phyloP scores from a whole-genome alignment of 2,888 invertebrate genomes.

The Hymenopus coronatus region DNA sequence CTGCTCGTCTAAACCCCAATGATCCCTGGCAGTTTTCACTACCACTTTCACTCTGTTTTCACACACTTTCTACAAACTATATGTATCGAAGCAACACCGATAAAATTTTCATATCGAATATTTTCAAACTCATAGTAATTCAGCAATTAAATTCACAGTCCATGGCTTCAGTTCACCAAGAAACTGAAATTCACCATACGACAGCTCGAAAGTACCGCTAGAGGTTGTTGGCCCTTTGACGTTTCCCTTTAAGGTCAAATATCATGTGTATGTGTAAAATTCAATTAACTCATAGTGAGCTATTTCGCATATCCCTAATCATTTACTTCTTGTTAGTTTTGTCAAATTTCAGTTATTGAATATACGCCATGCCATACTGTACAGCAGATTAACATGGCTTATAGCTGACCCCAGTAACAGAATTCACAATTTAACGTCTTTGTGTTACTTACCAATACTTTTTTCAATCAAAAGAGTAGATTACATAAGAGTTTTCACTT shows the following conservation, averaged over 20 bases:
- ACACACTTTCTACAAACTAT: no score
- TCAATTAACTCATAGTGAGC: background rate
- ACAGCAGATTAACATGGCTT: background rate
- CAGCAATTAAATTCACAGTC: no score
- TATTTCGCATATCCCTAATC: background rate
- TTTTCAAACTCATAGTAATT: no score
- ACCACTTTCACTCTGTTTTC: no score
- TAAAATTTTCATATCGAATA: no score
- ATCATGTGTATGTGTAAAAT: background rate
- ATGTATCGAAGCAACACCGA: no score
- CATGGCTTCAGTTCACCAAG: no score
- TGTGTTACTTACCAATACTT: background rate
- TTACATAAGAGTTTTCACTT: background rate
- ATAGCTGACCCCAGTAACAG: background rate
- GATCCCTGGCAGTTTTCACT: no score
- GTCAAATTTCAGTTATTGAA: background rate
- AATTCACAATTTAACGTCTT: background rate
- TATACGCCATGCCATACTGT: background rate
- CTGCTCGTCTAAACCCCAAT: no score
- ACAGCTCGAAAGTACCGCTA: background rate
- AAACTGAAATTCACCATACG: background rate
- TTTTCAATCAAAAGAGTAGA: background rate
- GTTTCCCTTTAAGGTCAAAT: background rate
- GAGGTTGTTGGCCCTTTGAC: background rate
- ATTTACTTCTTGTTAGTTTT: no score